Percentiles rank a stretch among this genome's conserved stretches.
Conservation (phyloP, 1,140 invertebrate genomes). For the Ceratina australensis region DNA sequence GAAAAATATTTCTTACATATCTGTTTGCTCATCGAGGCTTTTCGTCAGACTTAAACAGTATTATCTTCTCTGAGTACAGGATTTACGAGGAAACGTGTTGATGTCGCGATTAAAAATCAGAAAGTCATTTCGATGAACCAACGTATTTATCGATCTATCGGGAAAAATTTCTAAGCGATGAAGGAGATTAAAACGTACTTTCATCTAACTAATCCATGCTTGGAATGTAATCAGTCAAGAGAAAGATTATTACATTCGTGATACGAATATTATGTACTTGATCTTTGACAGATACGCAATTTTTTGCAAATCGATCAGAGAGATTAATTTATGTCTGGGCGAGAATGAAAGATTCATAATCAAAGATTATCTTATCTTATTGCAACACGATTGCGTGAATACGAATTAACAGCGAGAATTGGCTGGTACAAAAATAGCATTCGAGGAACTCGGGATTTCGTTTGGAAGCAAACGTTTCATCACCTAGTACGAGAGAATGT, state of each 20-base stretch:
- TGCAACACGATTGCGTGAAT: background rate
- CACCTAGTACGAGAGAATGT: slow-evolving; percentile 20
- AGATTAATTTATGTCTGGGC: too few relatives aligned
- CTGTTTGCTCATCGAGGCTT: too few relatives aligned
- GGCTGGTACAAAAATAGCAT: background rate
- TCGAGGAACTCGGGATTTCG: background rate
- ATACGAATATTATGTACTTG: background rate
- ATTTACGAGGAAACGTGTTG: background rate
- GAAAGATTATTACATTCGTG: background rate
- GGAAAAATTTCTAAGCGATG: background rate
- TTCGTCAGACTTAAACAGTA: too few relatives aligned
- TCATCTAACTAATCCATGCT: background rate
- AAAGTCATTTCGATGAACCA: background rate
- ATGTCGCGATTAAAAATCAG: background rate
- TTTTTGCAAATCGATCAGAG: too few relatives aligned
- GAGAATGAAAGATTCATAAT: background rate
- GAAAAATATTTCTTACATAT: too few relatives aligned
- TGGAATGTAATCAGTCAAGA: background rate
- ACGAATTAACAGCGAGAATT: background rate
- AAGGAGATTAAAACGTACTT: background rate
- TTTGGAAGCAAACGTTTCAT: background rate
- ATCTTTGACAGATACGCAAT: too few relatives aligned
- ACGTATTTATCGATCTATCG: background rate
- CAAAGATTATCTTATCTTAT: background rate
- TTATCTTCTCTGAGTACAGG: background rate